Percentiles rank a stretch among this genome's conserved stretches.
Evolutionary conservation across 2,113 vertebrate genomes (phyloP).

Genomic region (Neotoma lepida): DNA sequence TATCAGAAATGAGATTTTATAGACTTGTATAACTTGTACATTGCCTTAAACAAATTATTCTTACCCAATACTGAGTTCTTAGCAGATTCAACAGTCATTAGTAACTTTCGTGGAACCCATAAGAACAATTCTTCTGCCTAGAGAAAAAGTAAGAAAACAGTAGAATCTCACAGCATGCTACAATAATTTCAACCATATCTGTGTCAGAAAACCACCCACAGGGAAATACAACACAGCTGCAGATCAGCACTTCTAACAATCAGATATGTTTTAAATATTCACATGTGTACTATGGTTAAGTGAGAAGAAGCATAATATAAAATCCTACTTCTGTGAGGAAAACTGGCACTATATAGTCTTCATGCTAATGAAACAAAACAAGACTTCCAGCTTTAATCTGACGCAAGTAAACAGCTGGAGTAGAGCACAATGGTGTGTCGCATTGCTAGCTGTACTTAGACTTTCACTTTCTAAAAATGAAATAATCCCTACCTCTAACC

Average conservation of each 20-base stretch:
- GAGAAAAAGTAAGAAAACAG: slow-evolving; percentile 29
- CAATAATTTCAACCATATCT: background rate
- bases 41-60: slow-evolving; percentile 74
- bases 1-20: background rate
- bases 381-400: background rate
- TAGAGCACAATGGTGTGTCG: background rate
- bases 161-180: slow-evolving; percentile 22
- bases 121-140: slow-evolving; percentile 98
- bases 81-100: slow-evolving; percentile 98
- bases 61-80: slow-evolving; percentile 96
- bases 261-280: background rate
- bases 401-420: background rate
- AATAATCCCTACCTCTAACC: background rate
- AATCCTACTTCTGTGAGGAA: background rate
- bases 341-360: background rate
- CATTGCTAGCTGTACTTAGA: background rate
- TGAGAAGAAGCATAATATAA: background rate
- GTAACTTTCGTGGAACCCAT: slow-evolving; percentile 97
- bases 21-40: slow-evolving; percentile 41
- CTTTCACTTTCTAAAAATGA: slow-evolving; percentile 42
- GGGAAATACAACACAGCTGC: background rate
- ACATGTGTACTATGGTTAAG: background rate
- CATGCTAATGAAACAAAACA: background rate
- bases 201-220: slow-evolving; percentile 8
- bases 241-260: background rate